Percentiles rank a stretch among this genome's conserved stretches.
These are phyloP conservation scores for Pimpla rufipes DNA, from an alignment of 2,888 invertebrate species.

Conservation along the genomic window DNA sequence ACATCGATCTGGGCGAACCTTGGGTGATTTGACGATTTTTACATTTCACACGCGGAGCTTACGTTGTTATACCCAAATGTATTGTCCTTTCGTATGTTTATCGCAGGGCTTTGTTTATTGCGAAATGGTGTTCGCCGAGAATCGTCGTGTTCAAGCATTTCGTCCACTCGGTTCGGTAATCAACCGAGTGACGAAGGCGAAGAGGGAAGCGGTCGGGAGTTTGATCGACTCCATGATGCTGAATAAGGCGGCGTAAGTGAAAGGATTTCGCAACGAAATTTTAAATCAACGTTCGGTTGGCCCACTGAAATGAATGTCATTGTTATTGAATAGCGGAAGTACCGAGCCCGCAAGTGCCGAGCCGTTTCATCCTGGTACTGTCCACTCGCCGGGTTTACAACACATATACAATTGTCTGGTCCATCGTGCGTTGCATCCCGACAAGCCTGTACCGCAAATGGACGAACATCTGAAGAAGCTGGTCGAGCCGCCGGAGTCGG, in stretches of 20 bases:
- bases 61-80: not conserved
- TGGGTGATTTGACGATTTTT: conserved; percentile 69
- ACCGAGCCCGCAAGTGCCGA: too few species aligned
- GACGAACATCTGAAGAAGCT: conserved; percentile 71
- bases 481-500: conserved; percentile 68
- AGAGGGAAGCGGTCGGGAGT: conserved; percentile 55
- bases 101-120: conserved; percentile 67
- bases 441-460: conserved; percentile 73
- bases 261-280: not conserved
- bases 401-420: conserved; percentile 76
- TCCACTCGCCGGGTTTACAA: conserved; percentile 75
- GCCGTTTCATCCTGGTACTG: conserved; percentile 70
- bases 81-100: not conserved
- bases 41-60: not conserved
- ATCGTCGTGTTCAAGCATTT: conserved; percentile 59
- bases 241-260: conserved; percentile 39
- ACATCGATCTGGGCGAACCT: conserved; percentile 71
- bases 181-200: conserved; percentile 53
- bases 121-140: conserved; percentile 68
- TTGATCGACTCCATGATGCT: conserved; percentile 71
- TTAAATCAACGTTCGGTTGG: not conserved
- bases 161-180: conserved; percentile 56
- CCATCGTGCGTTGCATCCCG: conserved; percentile 76
- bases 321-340: conserved; percentile 26
- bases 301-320: not conserved